Evolutionary conservation across 1,140 invertebrate species (phyloP).

Genomic region (Lepidurus apus): DNA sequence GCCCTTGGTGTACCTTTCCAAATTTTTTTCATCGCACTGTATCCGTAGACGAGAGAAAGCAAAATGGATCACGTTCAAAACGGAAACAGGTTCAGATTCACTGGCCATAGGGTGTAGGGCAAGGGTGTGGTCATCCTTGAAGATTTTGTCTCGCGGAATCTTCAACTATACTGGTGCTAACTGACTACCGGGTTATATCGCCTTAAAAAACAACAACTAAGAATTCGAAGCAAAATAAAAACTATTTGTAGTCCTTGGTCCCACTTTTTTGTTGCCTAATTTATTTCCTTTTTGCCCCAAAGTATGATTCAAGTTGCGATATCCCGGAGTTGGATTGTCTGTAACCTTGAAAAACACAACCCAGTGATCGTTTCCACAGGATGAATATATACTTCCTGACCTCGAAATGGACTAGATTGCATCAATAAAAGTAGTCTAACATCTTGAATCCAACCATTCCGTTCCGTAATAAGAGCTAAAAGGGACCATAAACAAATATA

Average conservation of each 20-base stretch:
- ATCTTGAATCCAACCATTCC: neutral
- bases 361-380: neutral
- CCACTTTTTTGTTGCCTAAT: neutral
- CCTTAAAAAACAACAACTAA: too few species aligned
- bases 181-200: neutral
- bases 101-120: constrained; percentile 20
- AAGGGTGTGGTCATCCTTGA: constrained; percentile 13
- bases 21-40: neutral
- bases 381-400: neutral
- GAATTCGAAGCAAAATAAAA: too few species aligned
- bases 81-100: constrained; percentile 15
- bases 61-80: constrained; percentile 16
- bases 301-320: neutral
- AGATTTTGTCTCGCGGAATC: neutral
- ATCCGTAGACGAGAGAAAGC: neutral
- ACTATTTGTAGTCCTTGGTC: too few species aligned
- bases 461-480: too few species aligned
- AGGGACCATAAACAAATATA: too few species aligned
- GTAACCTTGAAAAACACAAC: constrained; percentile 1
- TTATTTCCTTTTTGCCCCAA: neutral
- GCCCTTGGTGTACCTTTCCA: neutral
- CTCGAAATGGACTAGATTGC: neutral
- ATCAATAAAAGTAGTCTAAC: neutral
- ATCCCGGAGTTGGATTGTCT: neutral
- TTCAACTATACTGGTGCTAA: neutral